These are phyloP conservation scores for Spicauda simplicius DNA, from an alignment of 2,888 invertebrate genomes.

Conservation along the genomic window DNA sequence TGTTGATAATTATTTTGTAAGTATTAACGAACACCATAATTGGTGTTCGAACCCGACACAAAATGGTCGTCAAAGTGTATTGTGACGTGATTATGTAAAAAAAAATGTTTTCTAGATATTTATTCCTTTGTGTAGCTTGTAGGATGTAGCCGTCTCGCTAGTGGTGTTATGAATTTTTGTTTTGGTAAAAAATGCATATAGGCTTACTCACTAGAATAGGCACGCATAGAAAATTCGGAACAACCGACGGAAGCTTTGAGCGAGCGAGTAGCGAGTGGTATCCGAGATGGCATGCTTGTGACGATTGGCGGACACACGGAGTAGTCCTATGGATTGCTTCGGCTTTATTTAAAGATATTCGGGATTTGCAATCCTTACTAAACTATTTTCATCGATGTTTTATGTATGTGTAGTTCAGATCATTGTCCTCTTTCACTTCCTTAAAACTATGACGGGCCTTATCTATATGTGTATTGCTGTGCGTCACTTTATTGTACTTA, in stretches of 20 bases:
- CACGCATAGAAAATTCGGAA: too few relatives aligned
- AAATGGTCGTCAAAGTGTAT: constrained; percentile 79
- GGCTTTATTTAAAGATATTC: neutral
- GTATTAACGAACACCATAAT: constrained; percentile 34
- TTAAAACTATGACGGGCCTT: constrained; percentile 18
- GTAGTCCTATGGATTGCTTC: neutral
- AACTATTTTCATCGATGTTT: neutral
- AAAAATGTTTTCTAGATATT: constrained; percentile 50
- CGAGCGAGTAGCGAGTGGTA: neutral
- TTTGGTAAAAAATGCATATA: neutral
- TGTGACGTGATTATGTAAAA: constrained; percentile 81
- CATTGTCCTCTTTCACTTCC: constrained; percentile 58
- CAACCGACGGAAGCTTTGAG: neutral
- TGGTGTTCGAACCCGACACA: constrained; percentile 61
- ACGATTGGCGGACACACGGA: neutral
- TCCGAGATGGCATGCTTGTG: neutral
- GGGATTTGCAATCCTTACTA: neutral
- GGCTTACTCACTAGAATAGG: neutral
- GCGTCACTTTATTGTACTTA: constrained; percentile 11
- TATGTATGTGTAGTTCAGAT: constrained; percentile 50
- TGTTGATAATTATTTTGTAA: constrained; percentile 36
- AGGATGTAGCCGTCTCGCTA: constrained; percentile 38
- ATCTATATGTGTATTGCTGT: constrained; percentile 18
- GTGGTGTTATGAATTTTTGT: constrained; percentile 45
- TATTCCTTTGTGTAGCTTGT: constrained; percentile 9